phyloP scores from a whole-genome alignment of 1,140 invertebrate species.

The Meloidogyne chitwoodi region DNA sequence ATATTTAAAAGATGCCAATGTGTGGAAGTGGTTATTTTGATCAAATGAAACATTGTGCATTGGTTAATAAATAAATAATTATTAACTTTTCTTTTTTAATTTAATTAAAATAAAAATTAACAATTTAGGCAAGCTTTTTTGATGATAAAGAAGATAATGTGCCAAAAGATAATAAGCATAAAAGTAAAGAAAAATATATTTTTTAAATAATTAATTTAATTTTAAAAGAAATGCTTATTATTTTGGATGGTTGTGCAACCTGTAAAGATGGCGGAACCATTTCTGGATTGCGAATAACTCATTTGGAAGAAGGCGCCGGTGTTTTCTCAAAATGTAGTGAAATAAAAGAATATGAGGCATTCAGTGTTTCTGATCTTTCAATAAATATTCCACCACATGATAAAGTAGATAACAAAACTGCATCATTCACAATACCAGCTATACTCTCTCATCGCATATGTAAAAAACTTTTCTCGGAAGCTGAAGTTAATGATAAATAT shows the following conservation, averaged over 20 bases:
- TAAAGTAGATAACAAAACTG: background rate
- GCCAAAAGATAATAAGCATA: background rate
- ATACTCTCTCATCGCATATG: background rate
- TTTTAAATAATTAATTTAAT: background rate
- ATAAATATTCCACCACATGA: background rate
- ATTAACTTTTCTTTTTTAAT: too few relatives aligned
- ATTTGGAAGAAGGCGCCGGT: background rate
- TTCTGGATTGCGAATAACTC: background rate
- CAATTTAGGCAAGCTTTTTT: background rate
- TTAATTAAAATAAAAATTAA: too few relatives aligned
- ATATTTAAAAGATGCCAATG: background rate
- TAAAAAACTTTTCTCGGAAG: background rate
- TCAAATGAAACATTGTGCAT: background rate
- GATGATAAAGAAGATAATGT: background rate
- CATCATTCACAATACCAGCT: background rate
- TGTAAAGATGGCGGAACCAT: background rate
- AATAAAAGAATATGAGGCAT: background rate
- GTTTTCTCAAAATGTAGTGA: background rate
- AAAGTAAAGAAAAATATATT: background rate
- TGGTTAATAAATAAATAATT: background rate
- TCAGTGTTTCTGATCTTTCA: background rate
- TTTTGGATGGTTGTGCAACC: background rate
- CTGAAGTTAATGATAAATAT: background rate
- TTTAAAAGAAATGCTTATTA: background rate
- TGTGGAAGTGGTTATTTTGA: background rate